Percentiles rank a stretch among this genome's conserved stretches.
These are phyloP conservation scores for Maccullochella peelii DNA, from an alignment of 2,113 vertebrate genomes.

Conservation along the genomic window DNA sequence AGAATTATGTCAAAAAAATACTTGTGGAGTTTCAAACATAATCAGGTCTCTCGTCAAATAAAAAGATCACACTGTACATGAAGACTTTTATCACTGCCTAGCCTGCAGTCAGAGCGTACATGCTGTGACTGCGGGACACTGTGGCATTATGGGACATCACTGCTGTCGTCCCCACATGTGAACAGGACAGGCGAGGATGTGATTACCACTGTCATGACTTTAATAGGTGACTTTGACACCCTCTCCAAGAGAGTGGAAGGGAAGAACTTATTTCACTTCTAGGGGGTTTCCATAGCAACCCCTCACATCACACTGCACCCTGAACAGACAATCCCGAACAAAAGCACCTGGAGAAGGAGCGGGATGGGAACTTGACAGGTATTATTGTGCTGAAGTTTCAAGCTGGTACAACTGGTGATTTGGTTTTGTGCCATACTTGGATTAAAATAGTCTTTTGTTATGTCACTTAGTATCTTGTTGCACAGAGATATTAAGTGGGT, in stretches of 20 bases:
- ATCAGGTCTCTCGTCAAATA: constrained; percentile 6
- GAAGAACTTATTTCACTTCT: constrained; percentile 79
- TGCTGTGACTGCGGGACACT: constrained; percentile 16
- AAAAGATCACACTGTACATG: background rate
- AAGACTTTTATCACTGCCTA: background rate
- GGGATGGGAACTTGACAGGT: constrained; percentile 60
- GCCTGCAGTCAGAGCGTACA: background rate
- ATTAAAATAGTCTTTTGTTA: constrained; percentile 63
- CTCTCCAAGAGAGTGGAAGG: constrained; percentile 43
- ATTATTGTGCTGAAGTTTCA: constrained; percentile 60
- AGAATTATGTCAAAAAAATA: constrained; percentile 19
- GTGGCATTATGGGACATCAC: constrained; percentile 39
- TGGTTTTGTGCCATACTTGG: constrained; percentile 39
- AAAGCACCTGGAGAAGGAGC: constrained; percentile 68
- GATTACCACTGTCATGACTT: constrained; percentile 59
- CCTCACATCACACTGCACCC: constrained; percentile 65
- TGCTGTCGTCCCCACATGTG: constrained; percentile 1
- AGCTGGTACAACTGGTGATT: constrained; percentile 58
- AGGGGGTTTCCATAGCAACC: constrained; percentile 86
- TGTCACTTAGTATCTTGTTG: constrained; percentile 50
- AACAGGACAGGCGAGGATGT: constrained; percentile 35
- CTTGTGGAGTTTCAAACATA: background rate
- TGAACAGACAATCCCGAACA: constrained; percentile 72
- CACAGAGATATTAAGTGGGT: constrained; percentile 35
- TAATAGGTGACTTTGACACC: constrained; percentile 67